These are phyloP conservation scores for Sarcophaga carnaria DNA, from an alignment of 2,888 invertebrate genomes.

Conservation along the genomic window DNA sequence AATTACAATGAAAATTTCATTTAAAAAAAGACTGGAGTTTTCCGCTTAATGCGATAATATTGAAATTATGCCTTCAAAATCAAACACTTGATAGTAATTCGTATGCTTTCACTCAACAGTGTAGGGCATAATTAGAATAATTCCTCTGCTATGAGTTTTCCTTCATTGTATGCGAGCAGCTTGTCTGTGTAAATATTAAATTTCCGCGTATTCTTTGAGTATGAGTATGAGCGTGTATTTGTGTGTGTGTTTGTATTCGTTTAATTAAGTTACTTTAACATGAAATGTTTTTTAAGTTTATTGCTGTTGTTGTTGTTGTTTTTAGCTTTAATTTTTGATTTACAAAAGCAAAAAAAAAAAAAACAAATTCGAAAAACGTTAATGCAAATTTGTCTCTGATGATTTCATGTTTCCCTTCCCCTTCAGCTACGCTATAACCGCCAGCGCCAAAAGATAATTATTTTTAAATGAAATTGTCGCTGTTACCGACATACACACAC, in stretches of 20 bases:
- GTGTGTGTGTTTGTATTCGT: slow-evolving; percentile 7
- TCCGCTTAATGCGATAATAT: neutral
- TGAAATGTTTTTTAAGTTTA: slow-evolving; percentile 32
- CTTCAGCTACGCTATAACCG: slow-evolving; percentile 12
- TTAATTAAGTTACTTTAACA: slow-evolving; percentile 63
- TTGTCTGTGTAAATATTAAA: too few species aligned
- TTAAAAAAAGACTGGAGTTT: neutral
- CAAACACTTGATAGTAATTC: too few species aligned
- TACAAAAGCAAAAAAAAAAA: neutral
- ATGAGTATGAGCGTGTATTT: neutral
- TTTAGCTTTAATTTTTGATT: neutral
- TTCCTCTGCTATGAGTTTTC: too few species aligned
- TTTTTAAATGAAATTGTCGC: slow-evolving; percentile 60
- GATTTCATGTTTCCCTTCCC: slow-evolving; percentile 13
- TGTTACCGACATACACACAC: neutral
- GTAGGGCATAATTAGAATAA: neutral
- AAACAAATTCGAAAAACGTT: slow-evolving; percentile 16
- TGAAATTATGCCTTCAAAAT: too few species aligned
- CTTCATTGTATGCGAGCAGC: too few species aligned
- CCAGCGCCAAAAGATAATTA: slow-evolving; percentile 7
- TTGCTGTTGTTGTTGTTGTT: slow-evolving; percentile 3
- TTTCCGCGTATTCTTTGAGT: too few species aligned
- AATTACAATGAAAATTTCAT: neutral
- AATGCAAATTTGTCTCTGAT: slow-evolving; percentile 46
- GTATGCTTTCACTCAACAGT: neutral